Evolutionary conservation across 2,888 invertebrate genomes (phyloP).

Genomic region (Oxytorus armatus): DNA sequence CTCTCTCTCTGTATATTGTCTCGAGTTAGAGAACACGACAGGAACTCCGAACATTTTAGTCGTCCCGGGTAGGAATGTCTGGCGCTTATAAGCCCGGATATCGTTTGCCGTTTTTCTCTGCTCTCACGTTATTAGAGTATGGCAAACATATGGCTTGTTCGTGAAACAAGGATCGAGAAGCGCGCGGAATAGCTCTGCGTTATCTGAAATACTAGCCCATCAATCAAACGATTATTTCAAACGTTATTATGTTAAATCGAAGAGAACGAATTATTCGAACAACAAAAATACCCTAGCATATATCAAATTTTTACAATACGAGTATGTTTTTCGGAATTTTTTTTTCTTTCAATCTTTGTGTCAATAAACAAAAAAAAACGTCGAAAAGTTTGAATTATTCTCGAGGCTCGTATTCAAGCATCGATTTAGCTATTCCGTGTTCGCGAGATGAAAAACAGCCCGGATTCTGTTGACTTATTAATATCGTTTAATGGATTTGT

Average conservation of each 20-base stretch:
- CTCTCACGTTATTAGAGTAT: slow-evolving; percentile 6
- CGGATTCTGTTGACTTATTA: not conserved
- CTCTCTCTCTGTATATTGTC: too few species aligned
- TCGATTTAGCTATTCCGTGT: slow-evolving; percentile 50
- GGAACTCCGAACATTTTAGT: too few species aligned
- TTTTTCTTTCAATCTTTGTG: not conserved
- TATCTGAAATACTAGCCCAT: slow-evolving; percentile 58
- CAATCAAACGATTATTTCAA: slow-evolving; percentile 26
- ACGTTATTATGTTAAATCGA: too few species aligned
- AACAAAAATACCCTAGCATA: not conserved
- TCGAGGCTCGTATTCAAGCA: slow-evolving; percentile 38
- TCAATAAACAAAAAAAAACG: not conserved
- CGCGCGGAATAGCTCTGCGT: slow-evolving; percentile 47
- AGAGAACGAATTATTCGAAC: too few species aligned
- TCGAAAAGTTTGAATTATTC: slow-evolving; percentile 14
- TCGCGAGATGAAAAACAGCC: slow-evolving; percentile 9
- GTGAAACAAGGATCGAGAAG: slow-evolving; percentile 53
- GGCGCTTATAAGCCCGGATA: too few species aligned
- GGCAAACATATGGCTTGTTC: too few species aligned
- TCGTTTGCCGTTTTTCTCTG: slow-evolving; percentile 34
- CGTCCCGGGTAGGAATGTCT: too few species aligned
- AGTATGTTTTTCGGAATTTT: too few species aligned
- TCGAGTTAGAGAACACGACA: too few species aligned
- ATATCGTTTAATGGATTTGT: not conserved
- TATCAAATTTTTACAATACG: not conserved